These are phyloP conservation scores for Caenorhabditis inopinata DNA, from an alignment of 1,140 invertebrate species.

Conservation along the genomic window DNA sequence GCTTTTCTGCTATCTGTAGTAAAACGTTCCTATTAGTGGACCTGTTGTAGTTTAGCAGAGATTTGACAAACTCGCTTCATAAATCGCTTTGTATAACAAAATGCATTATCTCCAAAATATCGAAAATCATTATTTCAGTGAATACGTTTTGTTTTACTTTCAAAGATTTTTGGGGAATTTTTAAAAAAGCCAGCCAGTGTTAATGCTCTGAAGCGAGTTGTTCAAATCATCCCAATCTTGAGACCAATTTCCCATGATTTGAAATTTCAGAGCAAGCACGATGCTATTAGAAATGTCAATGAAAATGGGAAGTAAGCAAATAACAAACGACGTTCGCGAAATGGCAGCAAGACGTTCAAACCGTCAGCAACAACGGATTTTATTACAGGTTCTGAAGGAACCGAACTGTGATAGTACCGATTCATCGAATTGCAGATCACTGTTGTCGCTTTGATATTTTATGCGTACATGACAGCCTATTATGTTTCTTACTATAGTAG, in stretches of 20 bases:
- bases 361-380: constrained; percentile 62
- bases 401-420: neutral
- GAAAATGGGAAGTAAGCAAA: constrained; percentile 63
- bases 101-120: too few species aligned
- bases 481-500: constrained; percentile 63
- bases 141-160: too few species aligned
- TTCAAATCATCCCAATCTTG: neutral
- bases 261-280: constrained; percentile 60
- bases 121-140: too few species aligned
- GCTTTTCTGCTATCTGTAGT: constrained; percentile 26
- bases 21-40: neutral
- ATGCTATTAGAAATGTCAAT: constrained; percentile 66
- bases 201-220: too few species aligned
- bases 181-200: too few species aligned
- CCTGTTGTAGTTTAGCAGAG: neutral
- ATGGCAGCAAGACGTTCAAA: constrained; percentile 60
- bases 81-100: too few species aligned
- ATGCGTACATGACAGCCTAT: constrained; percentile 64
- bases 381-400: constrained; percentile 56
- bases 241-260: neutral
- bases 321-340: constrained; percentile 59
- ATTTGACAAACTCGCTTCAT: neutral
- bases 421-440: constrained; percentile 55
- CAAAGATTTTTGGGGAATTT: too few species aligned
- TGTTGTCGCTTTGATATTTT: constrained; percentile 64